Conservation (phyloP, 2,888 invertebrate species). For the Athrips mouffetella region DNA sequence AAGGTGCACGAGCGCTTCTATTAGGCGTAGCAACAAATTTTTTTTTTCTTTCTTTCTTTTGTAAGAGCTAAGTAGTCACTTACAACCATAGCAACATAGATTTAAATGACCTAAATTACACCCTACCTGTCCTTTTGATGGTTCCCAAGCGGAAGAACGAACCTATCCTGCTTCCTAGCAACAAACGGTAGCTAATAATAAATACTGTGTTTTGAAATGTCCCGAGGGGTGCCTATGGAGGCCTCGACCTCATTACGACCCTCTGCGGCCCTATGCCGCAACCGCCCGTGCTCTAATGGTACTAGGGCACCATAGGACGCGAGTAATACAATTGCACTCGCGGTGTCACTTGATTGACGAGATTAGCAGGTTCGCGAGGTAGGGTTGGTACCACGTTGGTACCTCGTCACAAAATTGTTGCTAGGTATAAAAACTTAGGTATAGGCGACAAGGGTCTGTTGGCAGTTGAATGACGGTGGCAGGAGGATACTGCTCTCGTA, state of each 20-base stretch:
- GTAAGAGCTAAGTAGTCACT: background rate
- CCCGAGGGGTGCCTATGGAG: slow-evolving; percentile 24
- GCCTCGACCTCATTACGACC: slow-evolving; percentile 64
- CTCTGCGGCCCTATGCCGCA: slow-evolving; percentile 33
- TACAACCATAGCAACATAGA: background rate
- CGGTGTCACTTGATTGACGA: slow-evolving; percentile 20
- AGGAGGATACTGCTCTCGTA: no score
- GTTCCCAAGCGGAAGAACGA: slow-evolving; percentile 7
- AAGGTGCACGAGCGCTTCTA: no score
- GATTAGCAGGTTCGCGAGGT: no score
- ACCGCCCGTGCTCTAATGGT: slow-evolving; percentile 5
- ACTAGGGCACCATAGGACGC: slow-evolving; percentile 59
- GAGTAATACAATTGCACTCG: slow-evolving; percentile 65
- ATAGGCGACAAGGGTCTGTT: no score
- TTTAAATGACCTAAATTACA: background rate
- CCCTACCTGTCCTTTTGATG: background rate
- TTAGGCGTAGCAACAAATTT: no score
- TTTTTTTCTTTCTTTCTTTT: background rate
- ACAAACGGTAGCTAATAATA: slow-evolving; percentile 8
- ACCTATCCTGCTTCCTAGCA: slow-evolving; percentile 1
- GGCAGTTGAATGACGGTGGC: no score
- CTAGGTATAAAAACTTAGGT: no score
- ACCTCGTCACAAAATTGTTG: no score
- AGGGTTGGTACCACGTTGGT: no score
- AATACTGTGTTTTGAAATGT: slow-evolving; percentile 6